phyloP scores from a whole-genome alignment of 2,113 vertebrate genomes.

The Albula glossodonta region DNA sequence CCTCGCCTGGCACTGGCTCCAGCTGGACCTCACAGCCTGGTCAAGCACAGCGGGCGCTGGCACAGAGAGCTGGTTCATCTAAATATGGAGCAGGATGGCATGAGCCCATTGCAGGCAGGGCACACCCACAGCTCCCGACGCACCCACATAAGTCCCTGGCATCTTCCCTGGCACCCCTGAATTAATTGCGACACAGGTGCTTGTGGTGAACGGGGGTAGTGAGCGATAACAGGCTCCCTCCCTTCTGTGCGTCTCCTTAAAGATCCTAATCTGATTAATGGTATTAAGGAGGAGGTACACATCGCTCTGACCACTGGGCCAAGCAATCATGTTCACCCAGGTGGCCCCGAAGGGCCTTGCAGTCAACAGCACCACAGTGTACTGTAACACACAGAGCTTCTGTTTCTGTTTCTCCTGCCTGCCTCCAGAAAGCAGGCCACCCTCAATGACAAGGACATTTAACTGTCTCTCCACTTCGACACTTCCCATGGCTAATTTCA shows the following conservation, averaged over 20 bases:
- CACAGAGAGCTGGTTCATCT: background rate
- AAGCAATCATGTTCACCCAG: background rate
- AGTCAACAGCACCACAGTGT: background rate
- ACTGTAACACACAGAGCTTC: background rate
- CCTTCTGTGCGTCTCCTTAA: conserved; percentile 15
- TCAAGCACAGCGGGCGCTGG: background rate
- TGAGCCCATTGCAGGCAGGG: background rate
- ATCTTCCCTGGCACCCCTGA: background rate
- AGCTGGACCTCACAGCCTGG: background rate
- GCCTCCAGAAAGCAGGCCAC: background rate
- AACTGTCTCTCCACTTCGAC: conserved; percentile 24
- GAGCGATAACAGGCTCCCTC: conserved; percentile 40
- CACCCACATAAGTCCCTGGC: background rate
- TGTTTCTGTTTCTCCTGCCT: background rate
- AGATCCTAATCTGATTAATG: conserved; percentile 56
- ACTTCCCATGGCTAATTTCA: background rate
- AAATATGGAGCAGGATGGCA: background rate
- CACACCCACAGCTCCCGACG: background rate
- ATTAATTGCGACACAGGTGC: conserved; percentile 11
- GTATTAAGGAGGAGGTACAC: conserved; percentile 31
- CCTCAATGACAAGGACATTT: background rate
- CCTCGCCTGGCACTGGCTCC: background rate
- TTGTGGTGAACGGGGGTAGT: conserved; percentile 14
- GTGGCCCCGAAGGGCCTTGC: background rate
- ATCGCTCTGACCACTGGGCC: conserved; percentile 12